Conservation (phyloP, 2,797 vertebrate species). For the Enoplosus armatus region DNA sequence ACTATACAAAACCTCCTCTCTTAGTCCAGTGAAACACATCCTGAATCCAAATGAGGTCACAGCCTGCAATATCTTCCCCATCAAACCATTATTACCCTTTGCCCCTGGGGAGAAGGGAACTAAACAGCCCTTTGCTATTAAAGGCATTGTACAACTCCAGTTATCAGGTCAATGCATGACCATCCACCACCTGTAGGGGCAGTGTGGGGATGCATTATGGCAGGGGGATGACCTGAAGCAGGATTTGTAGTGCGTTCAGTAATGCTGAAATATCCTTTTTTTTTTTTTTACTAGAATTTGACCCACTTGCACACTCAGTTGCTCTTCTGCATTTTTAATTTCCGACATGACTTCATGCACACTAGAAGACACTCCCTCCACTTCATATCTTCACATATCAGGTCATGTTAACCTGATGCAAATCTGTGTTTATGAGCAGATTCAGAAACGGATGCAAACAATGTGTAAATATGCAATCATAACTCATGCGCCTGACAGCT, state of each 20-base stretch:
- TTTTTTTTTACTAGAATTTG: constrained; percentile 25
- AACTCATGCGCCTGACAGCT: constrained; percentile 17
- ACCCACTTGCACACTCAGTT: constrained; percentile 44
- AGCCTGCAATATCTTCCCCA: constrained; percentile 74
- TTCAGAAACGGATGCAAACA: constrained; percentile 23
- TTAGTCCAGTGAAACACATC: constrained; percentile 66
- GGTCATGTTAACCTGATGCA: constrained; percentile 22
- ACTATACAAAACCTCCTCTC: constrained; percentile 34
- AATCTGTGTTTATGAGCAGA: constrained; percentile 21
- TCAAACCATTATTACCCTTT: constrained; percentile 78
- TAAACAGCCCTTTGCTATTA: constrained; percentile 71
- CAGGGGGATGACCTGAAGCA: constrained; percentile 39
- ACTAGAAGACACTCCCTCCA: background rate
- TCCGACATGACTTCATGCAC: background rate
- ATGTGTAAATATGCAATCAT: constrained; percentile 33
- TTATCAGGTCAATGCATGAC: constrained; percentile 63
- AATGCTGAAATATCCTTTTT: constrained; percentile 30
- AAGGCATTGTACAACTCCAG: constrained; percentile 53
- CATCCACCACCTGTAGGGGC: constrained; percentile 56
- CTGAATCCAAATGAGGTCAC: constrained; percentile 78
- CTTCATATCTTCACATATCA: constrained; percentile 7
- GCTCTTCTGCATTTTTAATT: constrained; percentile 17
- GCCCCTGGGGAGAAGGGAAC: constrained; percentile 66
- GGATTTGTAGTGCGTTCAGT: constrained; percentile 35
- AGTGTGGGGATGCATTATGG: constrained; percentile 27